Conservation (phyloP, 30 jellyfish, hydroid and myxozoan species). For the Sanderia malayensis region DNA sequence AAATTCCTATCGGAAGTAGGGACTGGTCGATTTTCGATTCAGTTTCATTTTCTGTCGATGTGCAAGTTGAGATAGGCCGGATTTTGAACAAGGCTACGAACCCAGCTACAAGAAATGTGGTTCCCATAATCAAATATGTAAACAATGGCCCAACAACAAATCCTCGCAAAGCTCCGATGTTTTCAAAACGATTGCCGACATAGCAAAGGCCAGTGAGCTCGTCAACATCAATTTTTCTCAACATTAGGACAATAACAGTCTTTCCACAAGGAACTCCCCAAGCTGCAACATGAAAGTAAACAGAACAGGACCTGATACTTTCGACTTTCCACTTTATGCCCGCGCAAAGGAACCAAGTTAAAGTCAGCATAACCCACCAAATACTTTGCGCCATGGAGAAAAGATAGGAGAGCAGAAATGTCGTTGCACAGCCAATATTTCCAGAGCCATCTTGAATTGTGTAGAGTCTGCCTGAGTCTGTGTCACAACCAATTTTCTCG, state of each 20-base stretch:
- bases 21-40: slow-evolving; percentile 61
- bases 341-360: slow-evolving; percentile 88
- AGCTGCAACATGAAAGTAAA: slow-evolving; percentile 85
- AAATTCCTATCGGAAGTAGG: slow-evolving; percentile 68
- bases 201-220: slow-evolving; percentile 96
- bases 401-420: slow-evolving; percentile 79
- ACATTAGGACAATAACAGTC: slow-evolving; percentile 79
- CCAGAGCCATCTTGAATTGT: slow-evolving; percentile 90
- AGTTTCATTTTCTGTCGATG: slow-evolving; percentile 28
- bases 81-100: slow-evolving; percentile 69
- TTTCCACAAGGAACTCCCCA: slow-evolving; percentile 97
- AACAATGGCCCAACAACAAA: slow-evolving; percentile 93
- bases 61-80: slow-evolving; percentile 61
- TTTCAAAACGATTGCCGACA: slow-evolving; percentile 93
- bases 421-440: slow-evolving; percentile 95
- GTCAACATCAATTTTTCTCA: slow-evolving; percentile 91
- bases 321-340: slow-evolving; percentile 93
- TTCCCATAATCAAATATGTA: slow-evolving; percentile 86
- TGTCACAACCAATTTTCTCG: slow-evolving; percentile 80
- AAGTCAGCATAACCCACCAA: slow-evolving; percentile 96
- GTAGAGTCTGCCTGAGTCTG: slow-evolving; percentile 69
- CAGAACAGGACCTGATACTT: slow-evolving; percentile 61
- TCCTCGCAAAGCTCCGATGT: slow-evolving; percentile 86
- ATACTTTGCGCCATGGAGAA: slow-evolving; percentile 94
- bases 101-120: slow-evolving; percentile 87